Evolutionary conservation across 2,888 invertebrate species (phyloP).

Genomic region (Tethea ocularis): DNA sequence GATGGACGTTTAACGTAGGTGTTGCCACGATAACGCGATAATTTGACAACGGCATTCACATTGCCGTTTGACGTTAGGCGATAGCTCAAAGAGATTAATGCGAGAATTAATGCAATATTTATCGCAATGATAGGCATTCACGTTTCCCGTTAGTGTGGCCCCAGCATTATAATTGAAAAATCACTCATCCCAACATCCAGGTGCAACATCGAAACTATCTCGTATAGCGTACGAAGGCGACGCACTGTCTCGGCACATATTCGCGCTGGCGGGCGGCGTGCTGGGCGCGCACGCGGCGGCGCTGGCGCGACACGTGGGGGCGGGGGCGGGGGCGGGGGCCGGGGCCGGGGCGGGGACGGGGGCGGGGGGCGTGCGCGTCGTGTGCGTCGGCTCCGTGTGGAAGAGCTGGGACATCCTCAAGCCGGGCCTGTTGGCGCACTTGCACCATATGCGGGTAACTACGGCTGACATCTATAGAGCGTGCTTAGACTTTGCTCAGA

Average conservation of each 20-base stretch:
- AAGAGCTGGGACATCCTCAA: constrained; percentile 93
- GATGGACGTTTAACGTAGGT: too few relatives aligned
- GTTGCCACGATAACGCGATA: too few relatives aligned
- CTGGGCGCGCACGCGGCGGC: constrained; percentile 86
- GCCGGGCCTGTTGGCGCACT: constrained; percentile 86
- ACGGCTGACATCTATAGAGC: too few relatives aligned
- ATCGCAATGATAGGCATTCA: too few relatives aligned
- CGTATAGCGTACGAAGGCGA: constrained; percentile 88
- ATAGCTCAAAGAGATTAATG: too few relatives aligned
- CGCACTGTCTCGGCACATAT: constrained; percentile 86
- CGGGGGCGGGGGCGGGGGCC: too few relatives aligned
- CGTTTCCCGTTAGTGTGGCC: too few relatives aligned
- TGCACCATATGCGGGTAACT: constrained; percentile 72
- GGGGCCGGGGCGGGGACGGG: constrained; percentile 76
- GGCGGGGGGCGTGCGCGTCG: constrained; percentile 87
- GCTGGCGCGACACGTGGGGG: constrained; percentile 85
- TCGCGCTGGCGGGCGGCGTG: constrained; percentile 87
- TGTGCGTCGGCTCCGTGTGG: constrained; percentile 98
- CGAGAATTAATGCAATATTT: too few relatives aligned
- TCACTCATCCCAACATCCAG: constrained; percentile 53
- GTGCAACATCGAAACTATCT: constrained; percentile 89
- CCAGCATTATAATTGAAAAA: too few relatives aligned
- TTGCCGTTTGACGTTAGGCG: too few relatives aligned
- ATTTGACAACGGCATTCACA: too few relatives aligned
- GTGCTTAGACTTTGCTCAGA: too few relatives aligned